Evolutionary conservation across 2,113 vertebrate genomes (phyloP).

Genomic region (Myiagra hebetior): DNA sequence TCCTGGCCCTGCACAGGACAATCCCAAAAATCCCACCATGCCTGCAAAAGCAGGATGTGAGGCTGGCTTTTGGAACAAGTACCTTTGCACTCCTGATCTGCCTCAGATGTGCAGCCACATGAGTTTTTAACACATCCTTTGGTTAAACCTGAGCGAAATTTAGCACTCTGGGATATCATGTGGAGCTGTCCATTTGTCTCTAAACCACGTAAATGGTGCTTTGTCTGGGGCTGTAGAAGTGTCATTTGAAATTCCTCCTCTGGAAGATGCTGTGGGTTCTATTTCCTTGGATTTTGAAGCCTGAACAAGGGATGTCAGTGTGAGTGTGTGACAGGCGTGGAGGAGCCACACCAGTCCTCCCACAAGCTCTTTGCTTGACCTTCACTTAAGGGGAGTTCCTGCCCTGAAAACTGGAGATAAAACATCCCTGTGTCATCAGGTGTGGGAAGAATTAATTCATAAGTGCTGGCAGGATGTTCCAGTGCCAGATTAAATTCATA

Average conservation of each 20-base stretch:
- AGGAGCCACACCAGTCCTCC: not conserved
- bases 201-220: not conserved
- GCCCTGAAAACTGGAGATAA: not conserved
- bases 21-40: not conserved
- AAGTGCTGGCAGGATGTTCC: not conserved
- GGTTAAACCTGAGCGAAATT: not conserved
- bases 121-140: slow-evolving; percentile 26
- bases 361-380: not conserved
- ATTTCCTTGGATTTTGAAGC: not conserved
- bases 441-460: not conserved
- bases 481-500: not conserved
- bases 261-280: not conserved
- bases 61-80: not conserved
- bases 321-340: not conserved
- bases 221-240: rapidly evolving
- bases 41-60: not conserved
- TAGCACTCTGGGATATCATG: not conserved
- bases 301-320: not conserved
- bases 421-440: not conserved
- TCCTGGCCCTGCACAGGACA: not conserved
- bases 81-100: not conserved
- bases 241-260: not conserved
- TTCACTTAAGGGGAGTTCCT: not conserved
- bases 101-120: slow-evolving; percentile 1
- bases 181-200: not conserved